These are phyloP conservation scores for Leptinotarsa undecemlineata DNA, from an alignment of 1,140 invertebrate species.

Conservation along the genomic window DNA sequence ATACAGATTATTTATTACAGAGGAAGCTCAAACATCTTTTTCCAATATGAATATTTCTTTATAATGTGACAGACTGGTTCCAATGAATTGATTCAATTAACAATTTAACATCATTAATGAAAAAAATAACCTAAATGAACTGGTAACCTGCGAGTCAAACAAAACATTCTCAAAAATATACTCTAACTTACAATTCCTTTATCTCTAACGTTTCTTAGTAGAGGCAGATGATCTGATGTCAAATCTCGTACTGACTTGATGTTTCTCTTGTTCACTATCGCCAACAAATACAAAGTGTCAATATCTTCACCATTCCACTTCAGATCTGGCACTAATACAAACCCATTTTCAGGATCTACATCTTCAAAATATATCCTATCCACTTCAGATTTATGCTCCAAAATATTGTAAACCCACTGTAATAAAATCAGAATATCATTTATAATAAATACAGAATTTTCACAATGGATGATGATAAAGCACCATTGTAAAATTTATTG, in stretches of 20 bases:
- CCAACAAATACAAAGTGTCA: constrained; percentile 82
- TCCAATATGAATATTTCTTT: too few relatives aligned
- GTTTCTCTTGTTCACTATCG: constrained; percentile 71
- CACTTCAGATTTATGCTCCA: constrained; percentile 86
- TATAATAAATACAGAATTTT: too few relatives aligned
- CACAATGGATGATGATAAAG: too few relatives aligned
- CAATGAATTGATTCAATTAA: too few relatives aligned
- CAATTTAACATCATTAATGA: too few relatives aligned
- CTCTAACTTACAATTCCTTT: constrained; percentile 66
- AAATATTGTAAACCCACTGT: constrained; percentile 96
- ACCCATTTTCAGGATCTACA: constrained; percentile 76
- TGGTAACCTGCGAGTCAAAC: too few relatives aligned
- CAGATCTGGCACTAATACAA: constrained; percentile 87
- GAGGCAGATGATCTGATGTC: constrained; percentile 72
- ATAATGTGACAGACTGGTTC: too few relatives aligned
- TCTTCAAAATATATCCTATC: constrained; percentile 89
- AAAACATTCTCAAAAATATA: too few relatives aligned
- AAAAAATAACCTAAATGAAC: too few relatives aligned
- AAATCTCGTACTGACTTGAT: constrained; percentile 87
- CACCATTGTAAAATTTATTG: too few relatives aligned
- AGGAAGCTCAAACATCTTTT: too few relatives aligned
- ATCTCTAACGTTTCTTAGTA: constrained; percentile 80
- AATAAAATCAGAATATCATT: constrained; percentile 47
- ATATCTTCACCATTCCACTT: constrained; percentile 88
- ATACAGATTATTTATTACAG: too few relatives aligned